Evolutionary conservation across 2,113 vertebrate species (phyloP).

Genomic region (Anarhynchus alexandrinus): DNA sequence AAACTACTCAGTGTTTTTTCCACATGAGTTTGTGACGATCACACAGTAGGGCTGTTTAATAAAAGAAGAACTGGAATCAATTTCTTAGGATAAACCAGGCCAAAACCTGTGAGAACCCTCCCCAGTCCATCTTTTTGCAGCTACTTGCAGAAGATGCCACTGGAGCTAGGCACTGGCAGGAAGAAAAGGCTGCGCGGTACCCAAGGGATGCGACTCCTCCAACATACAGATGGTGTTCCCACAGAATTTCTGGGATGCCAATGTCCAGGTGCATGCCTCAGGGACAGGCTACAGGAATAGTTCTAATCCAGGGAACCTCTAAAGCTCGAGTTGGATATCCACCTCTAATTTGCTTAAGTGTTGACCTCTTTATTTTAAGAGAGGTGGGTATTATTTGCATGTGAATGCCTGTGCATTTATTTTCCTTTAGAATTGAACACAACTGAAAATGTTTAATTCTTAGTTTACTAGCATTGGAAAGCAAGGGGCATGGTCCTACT

Average conservation of each 20-base stretch:
- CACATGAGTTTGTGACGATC: neutral
- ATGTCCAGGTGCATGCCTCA: neutral
- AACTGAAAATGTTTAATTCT: neutral
- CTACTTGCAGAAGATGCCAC: neutral
- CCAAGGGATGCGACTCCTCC: fast-evolving
- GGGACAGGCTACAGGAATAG: neutral
- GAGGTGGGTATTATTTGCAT: neutral
- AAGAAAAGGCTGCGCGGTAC: neutral
- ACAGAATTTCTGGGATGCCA: neutral
- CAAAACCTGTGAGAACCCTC: neutral
- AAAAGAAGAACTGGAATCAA: neutral
- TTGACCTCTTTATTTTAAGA: neutral
- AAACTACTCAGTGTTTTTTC: neutral
- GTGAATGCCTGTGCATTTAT: neutral
- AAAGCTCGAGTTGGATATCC: neutral
- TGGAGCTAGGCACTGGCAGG: neutral
- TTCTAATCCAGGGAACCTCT: neutral
- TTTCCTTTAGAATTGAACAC: neutral
- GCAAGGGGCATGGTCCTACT: neutral
- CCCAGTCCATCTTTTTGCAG: neutral
- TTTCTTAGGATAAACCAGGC: neutral
- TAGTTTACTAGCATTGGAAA: neutral
- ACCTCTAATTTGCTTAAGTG: neutral
- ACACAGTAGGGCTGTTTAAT: neutral
- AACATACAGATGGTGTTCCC: neutral